Evolutionary conservation across 2,797 vertebrate species (phyloP), one percentile per base, ranked within the genome.

Genomic region (Sparidentex hasta): DNA sequence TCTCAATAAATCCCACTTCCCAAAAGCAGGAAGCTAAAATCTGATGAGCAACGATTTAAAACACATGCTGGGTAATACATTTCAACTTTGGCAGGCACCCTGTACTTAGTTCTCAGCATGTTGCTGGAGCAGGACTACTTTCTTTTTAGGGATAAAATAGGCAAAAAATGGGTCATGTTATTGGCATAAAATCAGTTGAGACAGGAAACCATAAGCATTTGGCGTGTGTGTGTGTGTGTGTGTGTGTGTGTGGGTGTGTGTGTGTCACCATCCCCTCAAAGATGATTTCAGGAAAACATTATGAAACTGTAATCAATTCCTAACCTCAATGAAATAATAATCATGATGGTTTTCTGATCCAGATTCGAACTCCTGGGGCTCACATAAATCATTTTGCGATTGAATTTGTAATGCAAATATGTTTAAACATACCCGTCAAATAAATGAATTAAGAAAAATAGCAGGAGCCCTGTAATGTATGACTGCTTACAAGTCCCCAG

Each of bases 1-100:
- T 50, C 61, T 75, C 54, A 57, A 25, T 75, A 46, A 52, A 65
- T 64, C 55, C 55, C n/a, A 52, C 29, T 59, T 56, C 23, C 23
- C 54, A 68, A 76, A 59, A 69, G 14, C 20, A 66, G 9, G 56
- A 70, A 18, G 23, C 14, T 25, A 75, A 74, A 70, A 75, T 77
- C 44, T 77, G 38, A 77, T 52, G 44, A 66, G 14, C 58, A 56
- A 50, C 55, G 47, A 54, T 21, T 71, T 41, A 12, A 46, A 80
- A 88, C 59, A 74, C 41, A 79, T 65, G 51, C 81, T 72, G 65
- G 59, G 6, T 75, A 65, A 83, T 82, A 44, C n/a, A 41, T 62
- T 77, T 50, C 64, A 57, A 82, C 46, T 78, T 41, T 78, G 71
- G 72, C 52, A 74, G 71, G 68, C 41, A 51, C 62, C 48, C 55